A percentile compares a stretch with the other conserved stretches of the same genome.
Evolutionary conservation across 2,888 invertebrate genomes (phyloP).

Genomic region (Pheosia tremula): DNA sequence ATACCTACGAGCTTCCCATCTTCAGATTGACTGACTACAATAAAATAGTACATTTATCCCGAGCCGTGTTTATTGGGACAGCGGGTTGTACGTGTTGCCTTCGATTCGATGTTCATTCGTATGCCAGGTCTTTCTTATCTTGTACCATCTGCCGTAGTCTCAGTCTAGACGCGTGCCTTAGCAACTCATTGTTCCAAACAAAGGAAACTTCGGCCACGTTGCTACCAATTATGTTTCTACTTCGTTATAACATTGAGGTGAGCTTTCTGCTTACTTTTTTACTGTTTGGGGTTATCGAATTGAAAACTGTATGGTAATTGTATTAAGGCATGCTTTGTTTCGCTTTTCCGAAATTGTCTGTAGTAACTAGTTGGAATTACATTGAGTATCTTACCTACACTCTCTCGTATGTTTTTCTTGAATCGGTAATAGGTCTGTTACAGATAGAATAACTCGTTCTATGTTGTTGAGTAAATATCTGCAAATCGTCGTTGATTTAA

Average conservation of each 20-base stretch:
- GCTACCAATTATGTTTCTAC: slow-evolving; percentile 43
- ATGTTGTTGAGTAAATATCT: too few species aligned
- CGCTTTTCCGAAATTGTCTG: too few species aligned
- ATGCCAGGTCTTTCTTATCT: slow-evolving; percentile 39
- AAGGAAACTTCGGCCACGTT: slow-evolving; percentile 45
- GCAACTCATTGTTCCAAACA: slow-evolving; percentile 57
- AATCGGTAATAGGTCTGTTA: too few species aligned
- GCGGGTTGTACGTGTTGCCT: slow-evolving; percentile 25
- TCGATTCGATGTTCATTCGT: slow-evolving; percentile 43
- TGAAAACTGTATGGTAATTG: neutral
- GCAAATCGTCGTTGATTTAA: too few species aligned
- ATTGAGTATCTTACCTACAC: too few species aligned
- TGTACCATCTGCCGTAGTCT: slow-evolving; percentile 37
- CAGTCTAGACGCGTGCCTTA: slow-evolving; percentile 41
- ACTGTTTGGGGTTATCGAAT: slow-evolving; percentile 13
- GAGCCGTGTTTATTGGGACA: slow-evolving; percentile 6
- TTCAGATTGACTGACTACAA: neutral
- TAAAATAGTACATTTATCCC: neutral
- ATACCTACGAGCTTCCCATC: neutral
- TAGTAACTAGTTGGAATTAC: too few species aligned
- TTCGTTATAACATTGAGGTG: slow-evolving; percentile 41
- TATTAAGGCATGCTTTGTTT: neutral
- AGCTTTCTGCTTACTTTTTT: slow-evolving; percentile 28
- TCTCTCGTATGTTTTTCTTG: too few species aligned
- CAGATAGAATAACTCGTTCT: too few species aligned